Base-by-base conservation (phyloP, 2,888 invertebrate species). In the Leucania comma region DNA sequence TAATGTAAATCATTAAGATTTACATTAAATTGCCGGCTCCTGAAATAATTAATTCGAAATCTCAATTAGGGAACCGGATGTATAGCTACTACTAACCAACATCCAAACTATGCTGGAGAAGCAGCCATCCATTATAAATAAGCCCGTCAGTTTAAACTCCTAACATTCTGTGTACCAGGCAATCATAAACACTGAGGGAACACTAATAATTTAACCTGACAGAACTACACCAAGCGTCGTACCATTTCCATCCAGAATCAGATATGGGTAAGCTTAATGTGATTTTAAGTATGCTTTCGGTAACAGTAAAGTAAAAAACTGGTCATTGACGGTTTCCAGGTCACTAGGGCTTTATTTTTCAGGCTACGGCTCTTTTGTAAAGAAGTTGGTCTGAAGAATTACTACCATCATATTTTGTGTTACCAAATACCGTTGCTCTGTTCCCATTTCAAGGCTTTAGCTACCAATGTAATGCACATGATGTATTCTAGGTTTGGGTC, bases 131-230 rank as follows among this genome's bases (percentile, higher is more conserved):
- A 72, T 78, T 54, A 64, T 56, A 42, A 54, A 72, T 51, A 24
- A 56, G 54, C 12, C 67, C 58, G 56, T 59, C 65, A 67, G 61
- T 29, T 61, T 46, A 46, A 71, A 62, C 58, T 74, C 48, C 57
- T 35, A 70, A 54, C 63, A 61, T 26, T 29, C 14, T 26, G 35
- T 72, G 67, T 75, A 75, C 75, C 26, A 77, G 67, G 81, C 73
- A 59, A 56, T 59, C 79, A 72, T 78, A 75, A 64, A 79, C 67
- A 67, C 35, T 46, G 50, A 26, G 24, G 22, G 26, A 29, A 24
- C 70, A 68, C 50, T 51, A 78, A 78, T 78, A 56, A 78, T 72
- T 81, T 50, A 68, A 32, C 9, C 29, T 74, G 60, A 68, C 68
- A 63, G 24, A 62, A 48, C 32, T 48, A 63, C 20, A 46, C 17